These are phyloP conservation scores for Micrastur ruficollis DNA, from an alignment of 2,797 vertebrate genomes.

Conservation along the genomic window DNA sequence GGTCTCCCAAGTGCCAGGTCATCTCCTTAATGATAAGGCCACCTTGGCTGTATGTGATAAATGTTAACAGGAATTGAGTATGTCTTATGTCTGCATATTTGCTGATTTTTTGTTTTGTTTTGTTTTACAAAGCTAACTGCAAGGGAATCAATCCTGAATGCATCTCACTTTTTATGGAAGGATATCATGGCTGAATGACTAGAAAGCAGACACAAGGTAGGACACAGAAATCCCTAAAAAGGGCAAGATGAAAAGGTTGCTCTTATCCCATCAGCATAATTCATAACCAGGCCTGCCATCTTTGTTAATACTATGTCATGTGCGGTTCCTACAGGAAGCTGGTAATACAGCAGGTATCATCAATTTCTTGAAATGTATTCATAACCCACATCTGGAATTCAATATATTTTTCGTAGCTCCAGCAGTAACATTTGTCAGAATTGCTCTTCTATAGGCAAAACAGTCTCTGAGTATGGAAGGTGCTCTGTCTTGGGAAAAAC, in stretches of 20 bases:
- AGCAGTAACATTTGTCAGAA: not conserved
- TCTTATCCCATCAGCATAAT: not conserved
- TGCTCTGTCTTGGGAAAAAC: not conserved
- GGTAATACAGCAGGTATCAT: not conserved
- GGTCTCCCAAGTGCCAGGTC: not conserved
- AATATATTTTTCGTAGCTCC: not conserved
- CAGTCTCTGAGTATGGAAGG: not conserved
- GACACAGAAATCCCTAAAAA: not conserved
- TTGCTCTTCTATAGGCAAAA: not conserved
- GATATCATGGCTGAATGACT: not conserved
- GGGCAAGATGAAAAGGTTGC: not conserved
- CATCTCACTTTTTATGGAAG: not conserved
- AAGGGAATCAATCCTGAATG: not conserved
- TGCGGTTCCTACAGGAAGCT: not conserved
- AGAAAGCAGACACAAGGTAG: not conserved
- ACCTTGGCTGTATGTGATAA: not conserved
- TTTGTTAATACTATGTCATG: not conserved
- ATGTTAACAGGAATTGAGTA: not conserved
- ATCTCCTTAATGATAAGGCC: slow-evolving; percentile 17
- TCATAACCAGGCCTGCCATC: not conserved
- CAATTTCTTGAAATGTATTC: not conserved
- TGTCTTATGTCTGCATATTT: not conserved
- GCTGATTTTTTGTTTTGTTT: not conserved
- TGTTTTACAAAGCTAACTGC: not conserved
- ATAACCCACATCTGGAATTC: not conserved